Conservation (phyloP, 2,113 vertebrate species). For the Platysternon megacephalum region DNA sequence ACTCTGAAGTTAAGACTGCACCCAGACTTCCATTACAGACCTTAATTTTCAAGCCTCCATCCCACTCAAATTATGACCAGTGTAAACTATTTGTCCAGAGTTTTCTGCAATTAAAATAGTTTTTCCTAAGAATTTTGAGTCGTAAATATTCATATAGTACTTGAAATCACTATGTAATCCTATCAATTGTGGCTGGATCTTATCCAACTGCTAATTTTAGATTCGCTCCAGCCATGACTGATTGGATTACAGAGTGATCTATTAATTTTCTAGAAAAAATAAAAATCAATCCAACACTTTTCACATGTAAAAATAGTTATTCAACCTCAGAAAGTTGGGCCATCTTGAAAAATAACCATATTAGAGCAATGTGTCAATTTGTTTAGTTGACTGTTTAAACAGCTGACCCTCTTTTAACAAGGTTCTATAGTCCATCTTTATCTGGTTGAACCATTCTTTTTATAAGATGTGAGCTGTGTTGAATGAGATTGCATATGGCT, state of each 20-base stretch:
- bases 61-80: neutral
- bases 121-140: neutral
- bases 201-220: neutral
- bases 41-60: neutral
- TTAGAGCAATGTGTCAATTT: neutral
- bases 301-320: neutral
- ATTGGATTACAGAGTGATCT: neutral
- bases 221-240: neutral
- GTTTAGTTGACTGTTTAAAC: conserved; percentile 1
- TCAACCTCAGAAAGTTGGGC: neutral
- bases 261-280: neutral
- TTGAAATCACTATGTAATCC: neutral
- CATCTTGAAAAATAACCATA: neutral
- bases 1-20: neutral
- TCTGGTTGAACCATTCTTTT: conserved; percentile 27
- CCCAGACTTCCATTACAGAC: neutral
- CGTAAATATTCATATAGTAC: neutral
- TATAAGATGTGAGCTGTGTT: neutral
- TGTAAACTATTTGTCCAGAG: neutral
- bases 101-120: neutral
- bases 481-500: neutral
- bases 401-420: neutral
- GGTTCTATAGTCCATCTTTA: neutral
- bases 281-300: neutral
- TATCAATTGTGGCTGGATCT: neutral